Percentiles rank a stretch among this genome's conserved stretches.
These are phyloP conservation scores for Masnerella sp. DNA, from an alignment of 2,888 invertebrate genomes.

Conservation along the genomic window DNA sequence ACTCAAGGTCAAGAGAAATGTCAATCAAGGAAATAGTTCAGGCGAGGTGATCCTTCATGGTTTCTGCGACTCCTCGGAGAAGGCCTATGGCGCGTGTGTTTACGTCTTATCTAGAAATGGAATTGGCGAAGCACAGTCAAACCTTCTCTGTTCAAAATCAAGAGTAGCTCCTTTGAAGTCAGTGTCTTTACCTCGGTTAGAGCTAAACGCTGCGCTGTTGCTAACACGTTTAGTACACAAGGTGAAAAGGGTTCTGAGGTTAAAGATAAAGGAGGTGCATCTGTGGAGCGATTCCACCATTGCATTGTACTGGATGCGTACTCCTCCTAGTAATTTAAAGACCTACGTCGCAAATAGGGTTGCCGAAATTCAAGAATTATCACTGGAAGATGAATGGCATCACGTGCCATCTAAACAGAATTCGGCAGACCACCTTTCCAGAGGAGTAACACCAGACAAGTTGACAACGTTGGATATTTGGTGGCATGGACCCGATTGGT, in stretches of 20 bases:
- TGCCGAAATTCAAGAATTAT: constrained; percentile 1
- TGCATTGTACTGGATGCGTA: constrained; percentile 21
- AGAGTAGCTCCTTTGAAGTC: constrained; percentile 1
- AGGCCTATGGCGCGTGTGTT: constrained; percentile 63
- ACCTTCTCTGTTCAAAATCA: not conserved
- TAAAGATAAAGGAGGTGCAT: not conserved
- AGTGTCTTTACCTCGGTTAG: not conserved
- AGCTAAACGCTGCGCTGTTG: not conserved
- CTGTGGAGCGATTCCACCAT: constrained; percentile 17
- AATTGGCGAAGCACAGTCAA: not conserved
- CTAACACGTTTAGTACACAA: not conserved
- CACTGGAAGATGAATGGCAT: not conserved
- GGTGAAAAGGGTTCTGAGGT: constrained; percentile 1
- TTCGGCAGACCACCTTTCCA: not conserved
- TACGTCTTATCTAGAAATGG: constrained; percentile 33
- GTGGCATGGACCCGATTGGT: not conserved
- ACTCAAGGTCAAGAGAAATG: constrained; percentile 32
- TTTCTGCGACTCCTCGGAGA: constrained; percentile 63
- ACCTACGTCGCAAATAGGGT: not conserved
- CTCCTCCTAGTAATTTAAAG: not conserved
- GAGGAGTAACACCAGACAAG: not conserved
- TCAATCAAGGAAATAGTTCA: not conserved
- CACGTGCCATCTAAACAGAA: constrained; percentile 3
- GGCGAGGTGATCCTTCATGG: constrained; percentile 19
- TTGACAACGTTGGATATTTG: not conserved